These are phyloP conservation scores for Bostrychus sinensis DNA, from an alignment of 2,113 vertebrate genomes.

Conservation along the genomic window DNA sequence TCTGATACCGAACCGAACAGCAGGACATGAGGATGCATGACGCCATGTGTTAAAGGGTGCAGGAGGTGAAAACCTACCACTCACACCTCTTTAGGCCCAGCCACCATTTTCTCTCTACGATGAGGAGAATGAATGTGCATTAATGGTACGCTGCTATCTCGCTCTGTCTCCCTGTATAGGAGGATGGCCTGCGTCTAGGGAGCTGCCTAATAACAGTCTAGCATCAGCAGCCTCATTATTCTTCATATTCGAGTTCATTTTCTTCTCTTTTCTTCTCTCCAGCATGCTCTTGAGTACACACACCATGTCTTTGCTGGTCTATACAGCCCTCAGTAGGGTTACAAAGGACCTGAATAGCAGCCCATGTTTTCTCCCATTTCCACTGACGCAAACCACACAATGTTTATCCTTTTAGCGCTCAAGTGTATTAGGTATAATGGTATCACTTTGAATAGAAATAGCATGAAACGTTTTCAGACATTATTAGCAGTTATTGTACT, in stretches of 20 bases:
- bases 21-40: conserved; percentile 30
- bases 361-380: background rate
- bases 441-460: too few relatives aligned
- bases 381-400: background rate
- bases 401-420: too few relatives aligned
- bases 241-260: conserved; percentile 2
- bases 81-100: conserved; percentile 23
- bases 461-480: too few relatives aligned
- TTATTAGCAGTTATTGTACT: background rate
- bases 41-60: conserved; percentile 30
- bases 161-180: background rate
- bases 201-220: background rate
- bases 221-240: background rate
- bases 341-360: background rate
- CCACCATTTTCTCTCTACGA: conserved; percentile 20
- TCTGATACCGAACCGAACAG: conserved; percentile 34
- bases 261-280: background rate
- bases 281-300: background rate
- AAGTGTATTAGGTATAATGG: too few relatives aligned
- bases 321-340: background rate
- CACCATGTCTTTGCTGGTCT: background rate
- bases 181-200: background rate
- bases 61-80: conserved; percentile 29
- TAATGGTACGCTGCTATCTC: conserved; percentile 5
- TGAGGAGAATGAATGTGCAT: conserved; percentile 34